These are phyloP conservation scores for Temnothorax unifasciatus DNA, from an alignment of 2,888 invertebrate genomes.

Conservation along the genomic window DNA sequence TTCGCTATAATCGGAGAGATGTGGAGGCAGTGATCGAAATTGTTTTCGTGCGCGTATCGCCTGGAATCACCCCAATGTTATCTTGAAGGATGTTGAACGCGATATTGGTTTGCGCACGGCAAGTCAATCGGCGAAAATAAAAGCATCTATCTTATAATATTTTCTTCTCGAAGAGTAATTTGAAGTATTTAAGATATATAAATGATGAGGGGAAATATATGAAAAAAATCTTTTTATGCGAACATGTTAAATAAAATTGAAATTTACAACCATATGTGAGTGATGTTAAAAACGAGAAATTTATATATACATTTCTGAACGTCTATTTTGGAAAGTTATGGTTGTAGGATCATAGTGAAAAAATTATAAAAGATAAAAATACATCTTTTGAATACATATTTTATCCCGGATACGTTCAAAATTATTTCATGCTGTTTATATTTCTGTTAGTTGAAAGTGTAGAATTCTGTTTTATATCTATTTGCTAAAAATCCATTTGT, in stretches of 20 bases:
- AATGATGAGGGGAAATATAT: not conserved
- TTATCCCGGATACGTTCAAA: not conserved
- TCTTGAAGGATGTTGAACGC: constrained; percentile 32
- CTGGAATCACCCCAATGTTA: constrained; percentile 35
- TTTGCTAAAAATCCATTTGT: not conserved
- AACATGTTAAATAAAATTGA: not conserved
- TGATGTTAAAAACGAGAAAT: not conserved
- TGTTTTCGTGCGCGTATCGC: constrained; percentile 46
- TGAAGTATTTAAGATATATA: not conserved
- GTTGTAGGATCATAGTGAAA: not conserved
- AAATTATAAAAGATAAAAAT: not conserved
- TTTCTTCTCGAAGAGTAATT: not conserved
- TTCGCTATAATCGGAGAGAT: constrained; percentile 48
- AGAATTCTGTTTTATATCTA: constrained; percentile 19
- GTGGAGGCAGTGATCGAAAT: constrained; percentile 31
- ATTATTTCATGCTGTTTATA: not conserved
- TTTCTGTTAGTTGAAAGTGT: not conserved
- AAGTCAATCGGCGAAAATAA: constrained; percentile 22
- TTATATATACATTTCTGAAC: not conserved
- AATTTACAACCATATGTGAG: not conserved
- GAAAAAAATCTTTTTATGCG: not conserved
- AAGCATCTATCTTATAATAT: not conserved
- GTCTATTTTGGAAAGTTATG: not conserved
- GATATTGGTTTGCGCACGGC: constrained; percentile 25
- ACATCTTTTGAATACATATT: not conserved